These are phyloP conservation scores for Probosciger aterrimus DNA, from an alignment of 2,113 vertebrate species.

Conservation along the genomic window DNA sequence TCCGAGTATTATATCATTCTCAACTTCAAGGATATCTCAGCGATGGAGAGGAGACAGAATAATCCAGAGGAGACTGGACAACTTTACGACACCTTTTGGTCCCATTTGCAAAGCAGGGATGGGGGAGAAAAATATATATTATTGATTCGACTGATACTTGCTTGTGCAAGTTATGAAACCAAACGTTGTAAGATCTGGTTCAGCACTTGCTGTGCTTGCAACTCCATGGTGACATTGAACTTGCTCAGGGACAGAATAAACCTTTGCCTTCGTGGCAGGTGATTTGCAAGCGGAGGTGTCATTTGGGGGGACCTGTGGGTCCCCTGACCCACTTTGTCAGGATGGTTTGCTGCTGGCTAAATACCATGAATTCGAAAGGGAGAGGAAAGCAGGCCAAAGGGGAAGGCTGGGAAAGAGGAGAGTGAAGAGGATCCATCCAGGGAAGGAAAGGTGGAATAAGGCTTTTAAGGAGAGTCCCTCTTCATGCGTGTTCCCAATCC, in stretches of 20 bases:
- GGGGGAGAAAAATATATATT: neutral
- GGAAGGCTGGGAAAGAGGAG: neutral
- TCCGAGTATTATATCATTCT: conserved; percentile 58
- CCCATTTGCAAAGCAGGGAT: conserved; percentile 28
- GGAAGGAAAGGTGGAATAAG: neutral
- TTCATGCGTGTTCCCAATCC: neutral
- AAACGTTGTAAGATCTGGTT: neutral
- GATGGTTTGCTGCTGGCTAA: conserved; percentile 44
- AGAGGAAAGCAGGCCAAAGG: neutral
- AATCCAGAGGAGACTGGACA: neutral
- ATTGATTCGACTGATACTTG: neutral
- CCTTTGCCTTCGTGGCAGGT: conserved; percentile 42
- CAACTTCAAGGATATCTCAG: conserved; percentile 40
- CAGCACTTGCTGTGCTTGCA: conserved; percentile 59
- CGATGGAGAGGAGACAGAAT: conserved; percentile 16
- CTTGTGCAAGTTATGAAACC: conserved; percentile 35
- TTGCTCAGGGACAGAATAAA: conserved; percentile 55
- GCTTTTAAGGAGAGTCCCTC: neutral
- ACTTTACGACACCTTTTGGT: conserved; percentile 43
- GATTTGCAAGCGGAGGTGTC: neutral
- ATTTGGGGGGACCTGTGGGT: neutral
- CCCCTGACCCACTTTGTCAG: conserved; percentile 38
- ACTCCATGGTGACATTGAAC: conserved; percentile 53
- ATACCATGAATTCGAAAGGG: neutral
- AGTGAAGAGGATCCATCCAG: neutral